phyloP scores from a whole-genome alignment of 1,140 invertebrate genomes.

The Bombus pascuorum region DNA sequence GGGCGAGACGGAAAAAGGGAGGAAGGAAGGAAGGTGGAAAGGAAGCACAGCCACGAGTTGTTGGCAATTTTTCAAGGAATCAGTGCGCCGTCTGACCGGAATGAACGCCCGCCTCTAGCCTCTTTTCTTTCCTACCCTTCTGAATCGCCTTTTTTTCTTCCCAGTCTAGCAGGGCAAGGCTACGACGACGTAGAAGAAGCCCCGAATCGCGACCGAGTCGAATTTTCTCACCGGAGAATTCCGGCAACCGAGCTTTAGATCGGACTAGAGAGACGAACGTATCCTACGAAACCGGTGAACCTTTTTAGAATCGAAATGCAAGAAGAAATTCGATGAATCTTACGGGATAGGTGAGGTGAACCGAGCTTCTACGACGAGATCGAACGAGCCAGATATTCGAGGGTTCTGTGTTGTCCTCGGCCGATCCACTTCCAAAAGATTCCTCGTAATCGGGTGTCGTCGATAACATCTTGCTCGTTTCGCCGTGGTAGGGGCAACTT shows the following conservation, averaged over 20 bases:
- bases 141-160: slow-evolving; percentile 7
- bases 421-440: slow-evolving; percentile 24
- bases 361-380: slow-evolving; percentile 7
- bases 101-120: slow-evolving; percentile 58
- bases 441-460: slow-evolving; percentile 52
- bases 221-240: slow-evolving; percentile 46
- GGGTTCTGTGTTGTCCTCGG: slow-evolving; percentile 35
- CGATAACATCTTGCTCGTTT: slow-evolving; percentile 45
- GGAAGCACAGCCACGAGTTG: slow-evolving; percentile 53
- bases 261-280: not conserved
- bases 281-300: slow-evolving; percentile 26
- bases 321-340: slow-evolving; percentile 61
- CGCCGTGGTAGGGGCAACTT: not conserved
- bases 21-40: slow-evolving; percentile 28
- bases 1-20: not conserved
- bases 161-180: not conserved
- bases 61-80: slow-evolving; percentile 77
- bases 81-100: slow-evolving; percentile 73
- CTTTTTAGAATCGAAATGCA: slow-evolving; percentile 36
- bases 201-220: slow-evolving; percentile 25
- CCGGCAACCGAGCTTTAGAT: slow-evolving; percentile 1
- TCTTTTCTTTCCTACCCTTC: slow-evolving; percentile 31
- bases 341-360: slow-evolving; percentile 14
- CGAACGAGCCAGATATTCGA: slow-evolving; percentile 34
- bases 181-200: not conserved